Conservation (phyloP, 2,888 invertebrate genomes). For the Odontothrips loti region DNA sequence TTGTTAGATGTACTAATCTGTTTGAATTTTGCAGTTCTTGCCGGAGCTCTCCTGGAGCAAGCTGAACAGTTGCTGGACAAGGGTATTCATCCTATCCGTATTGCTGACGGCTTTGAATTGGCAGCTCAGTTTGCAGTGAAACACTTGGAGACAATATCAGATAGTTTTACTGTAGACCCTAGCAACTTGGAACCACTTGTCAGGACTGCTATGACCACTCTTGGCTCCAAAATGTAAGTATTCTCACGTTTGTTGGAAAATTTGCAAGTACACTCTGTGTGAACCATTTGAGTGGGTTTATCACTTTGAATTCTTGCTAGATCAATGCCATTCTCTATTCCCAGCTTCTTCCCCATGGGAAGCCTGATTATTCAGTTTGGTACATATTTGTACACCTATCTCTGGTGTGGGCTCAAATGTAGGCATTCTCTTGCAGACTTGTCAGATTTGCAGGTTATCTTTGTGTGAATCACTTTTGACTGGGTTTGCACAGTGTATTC, state of each 20-base stretch:
- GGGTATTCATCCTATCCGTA: constrained; percentile 97
- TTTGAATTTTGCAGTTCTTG: constrained; percentile 56
- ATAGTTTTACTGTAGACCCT: constrained; percentile 80
- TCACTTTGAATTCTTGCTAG: constrained; percentile 14
- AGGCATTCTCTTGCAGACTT: constrained; percentile 29
- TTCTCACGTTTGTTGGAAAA: background rate
- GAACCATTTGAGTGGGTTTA: background rate
- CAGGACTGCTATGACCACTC: constrained; percentile 94
- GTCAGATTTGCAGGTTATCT: constrained; percentile 33
- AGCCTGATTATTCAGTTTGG: constrained; percentile 21
- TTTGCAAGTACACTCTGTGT: constrained; percentile 23
- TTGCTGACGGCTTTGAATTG: constrained; percentile 97
- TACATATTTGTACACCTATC: constrained; percentile 15
- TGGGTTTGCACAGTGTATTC: too few species aligned
- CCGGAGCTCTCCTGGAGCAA: constrained; percentile 90
- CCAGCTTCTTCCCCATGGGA: background rate
- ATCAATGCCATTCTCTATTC: constrained; percentile 15
- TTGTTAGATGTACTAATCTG: background rate
- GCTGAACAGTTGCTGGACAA: constrained; percentile 88
- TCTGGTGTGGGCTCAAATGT: too few species aligned
- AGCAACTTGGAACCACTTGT: constrained; percentile 83
- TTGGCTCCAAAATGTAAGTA: constrained; percentile 89
- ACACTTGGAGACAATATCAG: constrained; percentile 82
- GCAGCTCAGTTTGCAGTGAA: constrained; percentile 85
- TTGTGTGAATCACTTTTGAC: too few species aligned